Percentiles rank a stretch among this genome's conserved stretches.
Evolutionary conservation across 2,888 invertebrate species (phyloP).

Genomic region (Lathronympha strigana): DNA sequence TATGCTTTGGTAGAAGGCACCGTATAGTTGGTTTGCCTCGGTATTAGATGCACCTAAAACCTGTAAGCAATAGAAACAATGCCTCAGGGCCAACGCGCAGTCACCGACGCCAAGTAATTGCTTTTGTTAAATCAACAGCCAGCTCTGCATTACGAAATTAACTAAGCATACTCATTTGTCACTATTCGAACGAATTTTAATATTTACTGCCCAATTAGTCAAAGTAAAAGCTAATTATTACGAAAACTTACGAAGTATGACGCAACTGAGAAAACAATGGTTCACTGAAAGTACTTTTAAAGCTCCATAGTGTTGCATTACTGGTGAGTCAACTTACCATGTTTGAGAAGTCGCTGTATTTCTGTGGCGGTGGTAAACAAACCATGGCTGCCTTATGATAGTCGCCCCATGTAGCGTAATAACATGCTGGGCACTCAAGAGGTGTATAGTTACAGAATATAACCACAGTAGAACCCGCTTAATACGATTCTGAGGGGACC

Average conservation of each 20-base stretch:
- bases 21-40: not conserved
- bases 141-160: constrained; percentile 50
- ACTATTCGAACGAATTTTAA: constrained; percentile 55
- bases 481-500: no score
- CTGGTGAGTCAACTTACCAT: not conserved
- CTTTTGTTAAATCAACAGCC: constrained; percentile 72
- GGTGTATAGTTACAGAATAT: no score
- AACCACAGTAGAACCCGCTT: no score
- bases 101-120: constrained; percentile 70
- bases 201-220: constrained; percentile 51
- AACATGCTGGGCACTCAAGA: no score
- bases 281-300: constrained; percentile 46
- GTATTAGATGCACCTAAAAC: not conserved
- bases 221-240: constrained; percentile 42
- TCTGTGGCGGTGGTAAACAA: not conserved
- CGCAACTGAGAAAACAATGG: constrained; percentile 62
- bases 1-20: not conserved
- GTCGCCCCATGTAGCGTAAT: no score
- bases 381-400: no score
- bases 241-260: constrained; percentile 44
- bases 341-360: no score
- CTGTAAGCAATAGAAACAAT: not conserved
- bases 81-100: constrained; percentile 51
- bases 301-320: constrained; percentile 42
- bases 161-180: constrained; percentile 53